Base-by-base conservation (phyloP, 1,140 invertebrate genomes). In the Neocloeon triangulifer region DNA sequence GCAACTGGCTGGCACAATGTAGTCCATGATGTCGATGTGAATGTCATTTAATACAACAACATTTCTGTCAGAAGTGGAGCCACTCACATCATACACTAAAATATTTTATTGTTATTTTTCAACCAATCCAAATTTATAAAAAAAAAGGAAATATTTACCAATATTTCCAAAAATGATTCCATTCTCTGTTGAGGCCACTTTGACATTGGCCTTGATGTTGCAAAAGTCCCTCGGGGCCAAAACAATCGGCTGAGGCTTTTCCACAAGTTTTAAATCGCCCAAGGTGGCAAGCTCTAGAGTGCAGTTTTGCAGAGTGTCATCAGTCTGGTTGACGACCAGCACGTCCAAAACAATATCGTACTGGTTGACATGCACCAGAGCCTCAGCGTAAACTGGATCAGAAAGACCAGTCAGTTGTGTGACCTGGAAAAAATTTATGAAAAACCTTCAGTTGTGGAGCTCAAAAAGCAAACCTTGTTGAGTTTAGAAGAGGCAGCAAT, bases 11-110 rank as follows among this genome's bases (percentile, higher is more conserved):
- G 95, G 94, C 21, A 96, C 76, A 45, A 99, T 99, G 55, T 98
- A 99, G 60, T 99, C 95, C 84, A 99, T 96, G 37, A 99, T 98
- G 56, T 99, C 94, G 49, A 98, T 95, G 52, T 96, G 91, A 48
- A 99, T 97, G 49, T 98, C 94, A 50, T 97, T 96, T 10, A 99
- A 61, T 12, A 98, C 91, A 19, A 99, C 91, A 36, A 95, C 91
- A 55, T 92, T 96, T 40, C 86, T 64, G 51, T 95, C 88, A 33
- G 81, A 85, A 3, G 76, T 76, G 14, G 91, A 84, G 20, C 91
- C 86, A 30, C 69, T 78, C 21, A 95, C 74, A 50, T 97, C 91
- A 51, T 96, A 97, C 13, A 96, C 91, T 78, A 36, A 38, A 25
- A 33, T 19, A 27, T 32, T 17, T n/a, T 33, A 33, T 25, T 9